Percentiles rank a stretch among this genome's conserved stretches.
These are phyloP conservation scores for Hedychridium roseum DNA, from an alignment of 2,888 invertebrate species.

Conservation along the genomic window DNA sequence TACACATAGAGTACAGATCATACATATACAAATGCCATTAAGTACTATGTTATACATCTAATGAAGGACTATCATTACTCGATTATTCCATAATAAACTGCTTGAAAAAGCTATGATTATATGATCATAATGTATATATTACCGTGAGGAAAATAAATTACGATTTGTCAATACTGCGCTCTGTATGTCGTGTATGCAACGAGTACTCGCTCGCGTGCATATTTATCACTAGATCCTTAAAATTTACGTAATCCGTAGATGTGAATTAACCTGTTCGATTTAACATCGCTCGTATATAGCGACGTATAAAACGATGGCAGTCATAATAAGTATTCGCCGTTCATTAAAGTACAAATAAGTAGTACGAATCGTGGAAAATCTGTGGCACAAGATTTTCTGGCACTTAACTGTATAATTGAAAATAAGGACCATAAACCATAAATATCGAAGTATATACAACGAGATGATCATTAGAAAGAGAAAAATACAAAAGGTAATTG, in stretches of 20 bases:
- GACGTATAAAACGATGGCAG: too few relatives aligned
- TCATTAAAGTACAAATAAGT: too few relatives aligned
- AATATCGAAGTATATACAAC: constrained; percentile 22
- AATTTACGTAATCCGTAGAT: too few relatives aligned
- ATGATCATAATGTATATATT: constrained; percentile 38
- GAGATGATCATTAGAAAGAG: constrained; percentile 17
- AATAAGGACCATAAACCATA: constrained; percentile 5
- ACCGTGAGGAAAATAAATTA: constrained; percentile 60
- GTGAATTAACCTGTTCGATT: too few relatives aligned
- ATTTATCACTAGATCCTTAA: constrained; percentile 35
- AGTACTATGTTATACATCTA: constrained; percentile 54
- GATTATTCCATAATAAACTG: constrained; percentile 29
- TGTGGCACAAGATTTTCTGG: too few relatives aligned
- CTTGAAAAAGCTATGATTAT: constrained; percentile 35
- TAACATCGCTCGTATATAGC: too few relatives aligned
- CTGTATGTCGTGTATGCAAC: constrained; percentile 51
- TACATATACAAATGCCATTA: constrained; percentile 61
- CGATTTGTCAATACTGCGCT: constrained; percentile 60
- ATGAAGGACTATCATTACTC: constrained; percentile 38
- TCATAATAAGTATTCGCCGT: too few relatives aligned
- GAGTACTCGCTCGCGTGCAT: constrained; percentile 47
- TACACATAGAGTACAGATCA: constrained; percentile 60
- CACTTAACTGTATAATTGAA: too few relatives aligned
- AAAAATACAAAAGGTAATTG: constrained; percentile 29
- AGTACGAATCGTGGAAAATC: too few relatives aligned